Evolutionary conservation across 2,797 vertebrate species (phyloP).

Genomic region (Rhincodon typus): DNA sequence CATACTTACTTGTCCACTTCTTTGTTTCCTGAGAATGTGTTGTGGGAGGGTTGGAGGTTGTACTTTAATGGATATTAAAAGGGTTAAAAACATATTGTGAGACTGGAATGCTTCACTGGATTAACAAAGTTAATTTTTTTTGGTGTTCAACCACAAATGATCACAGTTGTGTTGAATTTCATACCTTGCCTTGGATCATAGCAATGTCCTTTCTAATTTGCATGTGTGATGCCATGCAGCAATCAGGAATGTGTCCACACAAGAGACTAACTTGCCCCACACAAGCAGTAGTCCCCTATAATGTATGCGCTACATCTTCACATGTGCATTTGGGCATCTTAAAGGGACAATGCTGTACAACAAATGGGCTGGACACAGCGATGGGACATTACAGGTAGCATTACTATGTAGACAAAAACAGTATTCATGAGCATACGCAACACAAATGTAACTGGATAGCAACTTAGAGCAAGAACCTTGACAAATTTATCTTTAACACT

Average conservation of each 20-base stretch:
- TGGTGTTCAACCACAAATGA: background rate
- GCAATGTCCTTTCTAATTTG: background rate
- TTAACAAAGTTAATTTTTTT: background rate
- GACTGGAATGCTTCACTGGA: background rate
- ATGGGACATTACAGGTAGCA: too few species aligned
- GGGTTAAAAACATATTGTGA: background rate
- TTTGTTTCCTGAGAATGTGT: background rate
- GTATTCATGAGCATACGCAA: background rate
- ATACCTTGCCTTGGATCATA: background rate
- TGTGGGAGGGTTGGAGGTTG: background rate
- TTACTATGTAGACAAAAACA: background rate
- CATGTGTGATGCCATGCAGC: too few species aligned
- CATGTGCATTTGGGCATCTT: background rate
- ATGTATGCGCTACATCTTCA: background rate
- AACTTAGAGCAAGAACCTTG: background rate
- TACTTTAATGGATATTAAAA: background rate
- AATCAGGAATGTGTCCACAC: too few species aligned
- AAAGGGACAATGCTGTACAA: background rate
- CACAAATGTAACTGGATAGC: background rate
- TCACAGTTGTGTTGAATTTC: background rate
- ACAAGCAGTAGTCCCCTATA: background rate
- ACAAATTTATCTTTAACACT: background rate
- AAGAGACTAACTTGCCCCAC: too few species aligned
- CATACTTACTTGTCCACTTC: background rate
- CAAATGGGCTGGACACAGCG: background rate